A percentile compares a stretch with the other conserved stretches of the same genome.
phyloP scores from a whole-genome alignment of 2,113 vertebrate genomes.

The Thalassoma bifasciatum region DNA sequence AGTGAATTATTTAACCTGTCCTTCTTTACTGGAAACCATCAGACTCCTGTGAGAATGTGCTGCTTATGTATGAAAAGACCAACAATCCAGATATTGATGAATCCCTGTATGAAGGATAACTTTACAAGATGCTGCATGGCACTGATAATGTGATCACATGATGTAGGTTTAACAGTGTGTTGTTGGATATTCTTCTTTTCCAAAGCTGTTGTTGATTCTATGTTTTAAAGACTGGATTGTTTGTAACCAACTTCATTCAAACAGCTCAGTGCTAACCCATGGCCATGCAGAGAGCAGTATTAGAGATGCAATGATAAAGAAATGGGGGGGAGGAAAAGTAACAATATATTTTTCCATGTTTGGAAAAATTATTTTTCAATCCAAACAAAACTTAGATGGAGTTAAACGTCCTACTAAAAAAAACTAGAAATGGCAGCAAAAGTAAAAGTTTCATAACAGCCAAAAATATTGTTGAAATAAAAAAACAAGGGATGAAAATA shows the following conservation, averaged over 20 bases:
- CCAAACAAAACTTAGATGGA: slow-evolving; percentile 55
- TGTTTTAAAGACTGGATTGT: not conserved
- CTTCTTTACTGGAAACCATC: too few relatives aligned
- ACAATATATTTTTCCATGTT: slow-evolving; percentile 71
- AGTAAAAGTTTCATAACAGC: slow-evolving; percentile 45
- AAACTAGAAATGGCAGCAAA: slow-evolving; percentile 42
- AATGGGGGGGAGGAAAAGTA: slow-evolving; percentile 29
- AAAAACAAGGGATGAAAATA: slow-evolving; percentile 53
- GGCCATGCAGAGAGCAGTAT: slow-evolving; percentile 75
- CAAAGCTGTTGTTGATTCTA: too few relatives aligned
- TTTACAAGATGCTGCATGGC: too few relatives aligned
- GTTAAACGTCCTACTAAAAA: slow-evolving; percentile 40
- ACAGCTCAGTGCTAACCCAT: slow-evolving; percentile 52
- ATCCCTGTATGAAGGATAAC: too few relatives aligned
- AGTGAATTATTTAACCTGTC: too few relatives aligned
- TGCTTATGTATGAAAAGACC: too few relatives aligned
- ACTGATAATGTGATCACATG: too few relatives aligned
- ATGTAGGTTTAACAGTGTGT: not conserved
- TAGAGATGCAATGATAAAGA: slow-evolving; percentile 69
- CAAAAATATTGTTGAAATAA: slow-evolving; percentile 36
- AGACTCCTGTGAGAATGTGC: too few relatives aligned
- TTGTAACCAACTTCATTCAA: not conserved
- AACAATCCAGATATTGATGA: too few relatives aligned
- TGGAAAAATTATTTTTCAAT: slow-evolving; percentile 69
- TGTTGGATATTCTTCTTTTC: not conserved